These are phyloP conservation scores for Gymnoscelis rufifasciata DNA, from an alignment of 2,888 invertebrate genomes.

Conservation along the genomic window DNA sequence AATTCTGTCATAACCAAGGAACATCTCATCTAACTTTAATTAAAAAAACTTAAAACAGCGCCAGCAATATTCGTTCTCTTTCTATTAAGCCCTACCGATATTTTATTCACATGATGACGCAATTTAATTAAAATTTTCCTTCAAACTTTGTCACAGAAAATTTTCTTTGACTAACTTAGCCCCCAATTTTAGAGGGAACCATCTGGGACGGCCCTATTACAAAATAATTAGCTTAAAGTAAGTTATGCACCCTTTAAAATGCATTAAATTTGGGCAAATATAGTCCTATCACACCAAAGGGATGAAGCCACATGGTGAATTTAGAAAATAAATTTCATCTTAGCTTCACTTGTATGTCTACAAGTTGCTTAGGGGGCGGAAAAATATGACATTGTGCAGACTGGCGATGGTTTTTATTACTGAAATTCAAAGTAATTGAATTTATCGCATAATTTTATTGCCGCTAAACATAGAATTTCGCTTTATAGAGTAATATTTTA, in stretches of 20 bases:
- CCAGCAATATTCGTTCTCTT: slow-evolving; percentile 10
- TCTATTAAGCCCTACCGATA: slow-evolving; percentile 33
- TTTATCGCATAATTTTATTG: slow-evolving; percentile 29
- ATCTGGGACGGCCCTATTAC: slow-evolving; percentile 72
- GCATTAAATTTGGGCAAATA: slow-evolving; percentile 72
- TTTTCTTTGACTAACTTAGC: slow-evolving; percentile 47
- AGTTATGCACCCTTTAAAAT: slow-evolving; percentile 77
- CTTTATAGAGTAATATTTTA: too few relatives aligned
- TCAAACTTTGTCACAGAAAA: slow-evolving; percentile 55
- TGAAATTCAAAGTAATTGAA: slow-evolving; percentile 30
- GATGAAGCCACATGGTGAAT: slow-evolving; percentile 64
- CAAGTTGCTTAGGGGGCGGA: slow-evolving; percentile 36
- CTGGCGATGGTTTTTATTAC: slow-evolving; percentile 36
- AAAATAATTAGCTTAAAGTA: slow-evolving; percentile 72
- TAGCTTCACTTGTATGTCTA: slow-evolving; percentile 45
- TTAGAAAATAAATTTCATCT: slow-evolving; percentile 63
- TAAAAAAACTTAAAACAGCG: neutral
- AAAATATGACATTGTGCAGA: slow-evolving; percentile 52
- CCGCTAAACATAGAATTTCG: neutral
- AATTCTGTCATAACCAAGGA: too few relatives aligned
- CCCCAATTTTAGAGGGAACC: slow-evolving; percentile 56
- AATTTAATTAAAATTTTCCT: slow-evolving; percentile 59
- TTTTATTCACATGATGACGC: slow-evolving; percentile 44
- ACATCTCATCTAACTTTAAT: neutral
- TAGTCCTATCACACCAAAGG: slow-evolving; percentile 57